phyloP scores from a whole-genome alignment of 1,140 invertebrate species.

The Formica exsecta region DNA sequence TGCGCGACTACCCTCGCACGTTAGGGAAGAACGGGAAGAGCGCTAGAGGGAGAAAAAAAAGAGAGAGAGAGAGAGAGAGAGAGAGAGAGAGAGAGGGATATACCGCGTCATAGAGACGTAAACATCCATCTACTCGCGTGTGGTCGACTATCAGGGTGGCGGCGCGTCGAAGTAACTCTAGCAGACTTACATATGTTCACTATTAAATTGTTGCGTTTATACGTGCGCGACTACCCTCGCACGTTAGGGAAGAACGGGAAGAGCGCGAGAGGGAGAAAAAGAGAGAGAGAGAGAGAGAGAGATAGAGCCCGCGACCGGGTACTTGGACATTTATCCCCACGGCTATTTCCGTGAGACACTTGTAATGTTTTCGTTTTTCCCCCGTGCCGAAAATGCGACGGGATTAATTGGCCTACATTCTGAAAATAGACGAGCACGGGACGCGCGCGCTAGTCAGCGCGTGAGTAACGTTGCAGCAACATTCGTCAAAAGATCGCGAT shows the following conservation, averaged over 20 bases:
- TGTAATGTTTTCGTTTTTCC: slow-evolving; percentile 76
- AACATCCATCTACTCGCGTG: neutral
- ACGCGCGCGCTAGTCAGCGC: neutral
- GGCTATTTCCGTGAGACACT: slow-evolving; percentile 75
- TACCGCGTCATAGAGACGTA: neutral
- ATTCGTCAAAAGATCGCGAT: slow-evolving; percentile 17
- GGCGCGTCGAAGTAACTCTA: slow-evolving; percentile 17
- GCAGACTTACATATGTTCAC: slow-evolving; percentile 60
- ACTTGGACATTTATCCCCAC: slow-evolving; percentile 68
- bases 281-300: slow-evolving; percentile 10
- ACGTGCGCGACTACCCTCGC: slow-evolving; percentile 21
- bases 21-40: no score
- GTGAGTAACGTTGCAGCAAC: neutral
- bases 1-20: slow-evolving; percentile 9
- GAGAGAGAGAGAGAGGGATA: slow-evolving; percentile 27
- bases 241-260: neutral
- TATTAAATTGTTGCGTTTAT: slow-evolving; percentile 68
- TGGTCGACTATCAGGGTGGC: neutral
- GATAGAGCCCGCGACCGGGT: slow-evolving; percentile 23
- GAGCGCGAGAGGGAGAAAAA: slow-evolving; percentile 15
- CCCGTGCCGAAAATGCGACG: slow-evolving; percentile 68
- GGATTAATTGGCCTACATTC: slow-evolving; percentile 79
- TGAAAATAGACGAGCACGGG: slow-evolving; percentile 72
- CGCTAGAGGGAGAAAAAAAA: no score
- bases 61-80: slow-evolving; percentile 10